Evolutionary conservation across 2,113 vertebrate species (phyloP), one percentile per base, ranked within the genome.

Genomic region (Pterocles orientalis): DNA sequence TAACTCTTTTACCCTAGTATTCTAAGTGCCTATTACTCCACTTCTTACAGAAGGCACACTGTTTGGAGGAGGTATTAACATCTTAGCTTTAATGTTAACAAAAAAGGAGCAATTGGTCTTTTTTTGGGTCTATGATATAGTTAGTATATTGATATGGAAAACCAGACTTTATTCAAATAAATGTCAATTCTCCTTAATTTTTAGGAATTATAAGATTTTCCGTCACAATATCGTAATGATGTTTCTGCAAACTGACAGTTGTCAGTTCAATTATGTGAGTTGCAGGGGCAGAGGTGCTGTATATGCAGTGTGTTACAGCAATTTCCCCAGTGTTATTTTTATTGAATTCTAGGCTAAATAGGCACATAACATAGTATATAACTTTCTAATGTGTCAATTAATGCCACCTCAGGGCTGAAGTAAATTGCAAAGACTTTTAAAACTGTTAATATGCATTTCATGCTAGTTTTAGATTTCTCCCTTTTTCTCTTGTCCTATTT

Each of bases 381-480:
- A 96, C 88, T 96, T 95, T 91, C 78, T 97, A 97, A 94, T 95
- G 58, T 94, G 94, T 95, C 97, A 97, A 94, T 97, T 97, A 97
- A 96, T 94, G 95, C 80, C 34, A 87, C 97, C 95, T 88, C 75
- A 80, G 80, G 93, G 86, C 89, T 95, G 60, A 70, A 82, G 62
- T 92, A 97, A 96, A 97, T 97, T 95, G 88, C 92, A 94, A 72
- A 97, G 81, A 68, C 84, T 96, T 96, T 97, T 86, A 96, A 97
- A 96, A 79, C 78, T 95, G 95, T 94, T 70, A 95, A 90, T 92
- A 90, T 36, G 39, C 91, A 78, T 95, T 98, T 95, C 86, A 34
- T 91, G 72, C 75, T 85, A 92, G 83, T 94, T 77, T 95, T 91
- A 90, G 60, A 41, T 95, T 96, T 82, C 82, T 83, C 39, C 28